A percentile compares a stretch with the other conserved stretches of the same genome.
Conservation (phyloP, 1,140 invertebrate species). For the Octopus bimaculoides region DNA sequence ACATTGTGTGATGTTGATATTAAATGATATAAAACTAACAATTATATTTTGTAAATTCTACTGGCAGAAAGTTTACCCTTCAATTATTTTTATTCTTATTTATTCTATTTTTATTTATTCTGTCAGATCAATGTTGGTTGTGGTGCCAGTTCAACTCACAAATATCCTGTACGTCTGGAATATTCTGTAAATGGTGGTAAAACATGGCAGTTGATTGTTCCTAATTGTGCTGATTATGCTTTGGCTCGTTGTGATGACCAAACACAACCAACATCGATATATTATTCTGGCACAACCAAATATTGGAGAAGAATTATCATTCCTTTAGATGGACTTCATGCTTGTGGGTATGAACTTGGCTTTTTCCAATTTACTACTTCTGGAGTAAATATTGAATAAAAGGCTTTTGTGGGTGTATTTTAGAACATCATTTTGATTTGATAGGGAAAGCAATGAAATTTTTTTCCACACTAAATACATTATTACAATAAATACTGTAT, state of each 20-base stretch:
- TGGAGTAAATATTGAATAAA: too few species aligned
- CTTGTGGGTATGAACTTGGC: constrained; percentile 53
- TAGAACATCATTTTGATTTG: too few species aligned
- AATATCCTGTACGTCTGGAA: constrained; percentile 54
- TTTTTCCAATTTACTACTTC: too few species aligned
- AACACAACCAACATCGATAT: constrained; percentile 47
- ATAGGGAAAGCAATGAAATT: too few species aligned
- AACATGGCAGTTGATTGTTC: constrained; percentile 52
- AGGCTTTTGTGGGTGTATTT: too few species aligned
- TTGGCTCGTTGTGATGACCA: constrained; percentile 41
- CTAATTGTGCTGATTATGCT: constrained; percentile 41
- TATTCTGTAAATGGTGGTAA: constrained; percentile 56
- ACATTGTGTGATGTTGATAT: too few species aligned
- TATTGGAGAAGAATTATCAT: constrained; percentile 56
- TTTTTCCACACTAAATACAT: too few species aligned
- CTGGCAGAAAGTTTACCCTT: too few species aligned
- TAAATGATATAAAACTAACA: too few species aligned
- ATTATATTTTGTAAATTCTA: too few species aligned
- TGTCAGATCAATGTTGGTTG: constrained; percentile 59
- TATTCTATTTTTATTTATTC: constrained; percentile 16
- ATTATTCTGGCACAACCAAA: constrained; percentile 54
- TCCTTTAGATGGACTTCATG: constrained; percentile 52
- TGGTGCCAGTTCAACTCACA: constrained; percentile 46
- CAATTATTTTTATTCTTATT: not conserved
- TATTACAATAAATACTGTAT: too few species aligned